Conservation (phyloP, 2,113 vertebrate genomes). For the Pomatorhinus ruficollis region DNA sequence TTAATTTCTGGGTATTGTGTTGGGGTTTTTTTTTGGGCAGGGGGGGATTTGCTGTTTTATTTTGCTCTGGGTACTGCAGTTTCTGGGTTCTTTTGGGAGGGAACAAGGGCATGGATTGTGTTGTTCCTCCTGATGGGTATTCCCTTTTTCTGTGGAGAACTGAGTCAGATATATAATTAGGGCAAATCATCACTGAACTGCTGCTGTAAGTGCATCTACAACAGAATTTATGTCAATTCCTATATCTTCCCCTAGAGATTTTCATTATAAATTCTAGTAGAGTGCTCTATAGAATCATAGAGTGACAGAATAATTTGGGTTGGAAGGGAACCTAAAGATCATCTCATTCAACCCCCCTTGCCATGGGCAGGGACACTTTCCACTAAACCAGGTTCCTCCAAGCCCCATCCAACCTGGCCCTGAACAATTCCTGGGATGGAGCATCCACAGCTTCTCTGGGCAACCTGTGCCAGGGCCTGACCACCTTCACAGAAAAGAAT, state of each 20-base stretch:
- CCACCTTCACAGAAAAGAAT: not conserved
- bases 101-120: accelerated
- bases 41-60: not conserved
- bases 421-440: not conserved
- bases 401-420: not conserved
- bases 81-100: not conserved
- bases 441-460: not conserved
- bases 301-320: not conserved
- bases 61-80: not conserved
- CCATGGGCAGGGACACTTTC: not conserved
- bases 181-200: not conserved
- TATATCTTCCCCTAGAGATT: not conserved
- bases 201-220: not conserved
- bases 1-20: not conserved
- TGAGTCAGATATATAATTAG: not conserved
- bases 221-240: not conserved
- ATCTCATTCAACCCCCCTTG: accelerated
- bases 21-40: not conserved
- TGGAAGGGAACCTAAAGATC: not conserved
- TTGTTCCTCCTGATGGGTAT: not conserved
- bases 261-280: not conserved
- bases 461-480: not conserved
- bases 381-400: not conserved
- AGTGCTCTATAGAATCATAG: not conserved
- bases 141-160: not conserved